Base-by-base conservation (phyloP, 2,113 vertebrate species). In the Thymallus thymallus region DNA sequence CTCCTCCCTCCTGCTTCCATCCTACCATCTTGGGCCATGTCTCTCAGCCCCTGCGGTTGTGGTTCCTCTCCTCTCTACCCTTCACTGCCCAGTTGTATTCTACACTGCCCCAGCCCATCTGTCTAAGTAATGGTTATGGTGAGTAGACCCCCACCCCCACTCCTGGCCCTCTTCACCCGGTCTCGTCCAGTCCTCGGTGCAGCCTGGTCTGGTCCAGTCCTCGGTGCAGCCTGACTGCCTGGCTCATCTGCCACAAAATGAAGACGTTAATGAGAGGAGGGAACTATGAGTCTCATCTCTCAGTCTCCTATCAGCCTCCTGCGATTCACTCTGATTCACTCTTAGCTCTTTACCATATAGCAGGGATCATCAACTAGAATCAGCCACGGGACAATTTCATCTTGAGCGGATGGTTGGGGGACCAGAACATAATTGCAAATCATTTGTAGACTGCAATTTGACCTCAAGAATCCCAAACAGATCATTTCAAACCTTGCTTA, bases 191-290 rank as follows among this genome's bases (percentile, higher is more conserved):
- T 1, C 26, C 26, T 26, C 26, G 26, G 26, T 26, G 26, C 26
- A 26, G 1, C 26, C 26, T 26, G 26, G n/a, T n/a, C 26, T 26
- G 26, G 26, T 26, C 1, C 26, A 2, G 26, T 1, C 26, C 26
- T 26, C 26, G 26, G 26, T 26, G 26, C 26, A 26, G 1, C 26
- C 26, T 26, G 26, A 2, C 26, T 26, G 26, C 26, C 26, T 23
- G 22, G 72, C 76, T 62, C 86, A 80, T 84, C 84, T 86, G 26
- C 26, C 26, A 26, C 26, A 26, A 1, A 26, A 26, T 26, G 26
- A 26, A 26, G 82, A 86, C 84, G 80, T 87, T 87, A 85, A 83
- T 82, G 84, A 88, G 79, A 55, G 29, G 60, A 80, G 80, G 79
- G 75, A 74, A 69, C 71, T 80, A 72, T 74, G 74, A 81, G 77